A percentile compares a stretch with the other conserved stretches of the same genome.
phyloP scores from a whole-genome alignment of 1,140 invertebrate species.

The Metopolophium dirhodum region DNA sequence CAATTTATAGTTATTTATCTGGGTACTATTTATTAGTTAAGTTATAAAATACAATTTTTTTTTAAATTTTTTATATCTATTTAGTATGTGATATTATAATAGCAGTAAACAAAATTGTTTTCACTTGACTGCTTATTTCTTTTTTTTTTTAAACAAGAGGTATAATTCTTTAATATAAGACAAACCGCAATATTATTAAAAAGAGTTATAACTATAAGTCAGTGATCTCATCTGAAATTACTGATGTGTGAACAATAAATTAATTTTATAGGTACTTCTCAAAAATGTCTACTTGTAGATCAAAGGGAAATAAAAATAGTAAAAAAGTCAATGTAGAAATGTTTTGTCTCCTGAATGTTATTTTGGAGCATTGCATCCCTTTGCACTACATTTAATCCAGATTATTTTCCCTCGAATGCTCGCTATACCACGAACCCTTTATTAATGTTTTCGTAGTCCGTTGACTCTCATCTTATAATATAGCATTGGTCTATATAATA shows the following conservation, averaged over 20 bases:
- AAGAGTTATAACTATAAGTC: neutral
- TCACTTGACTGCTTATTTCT: neutral
- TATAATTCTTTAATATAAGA: neutral
- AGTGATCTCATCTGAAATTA: neutral
- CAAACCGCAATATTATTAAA: neutral
- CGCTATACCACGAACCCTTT: conserved; percentile 18
- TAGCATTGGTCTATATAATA: neutral
- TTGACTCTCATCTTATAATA: conserved; percentile 12
- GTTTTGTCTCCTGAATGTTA: conserved; percentile 38
- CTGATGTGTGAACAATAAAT: conserved; percentile 21
- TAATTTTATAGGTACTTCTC: neutral
- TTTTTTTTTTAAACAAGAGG: neutral
- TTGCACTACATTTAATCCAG: conserved; percentile 48
- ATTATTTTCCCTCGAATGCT: conserved; percentile 42
- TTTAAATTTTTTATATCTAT: neutral
- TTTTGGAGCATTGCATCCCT: conserved; percentile 28
- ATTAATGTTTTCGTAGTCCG: conserved; percentile 44
- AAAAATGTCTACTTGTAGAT: conserved; percentile 19
- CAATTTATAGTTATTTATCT: neutral
- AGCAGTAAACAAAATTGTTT: neutral
- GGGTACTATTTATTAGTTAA: too few relatives aligned
- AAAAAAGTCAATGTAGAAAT: conserved; percentile 20
- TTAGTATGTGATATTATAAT: neutral
- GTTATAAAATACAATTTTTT: neutral
- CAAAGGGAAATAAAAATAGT: conserved; percentile 10